A percentile compares a stretch with the other conserved stretches of the same genome.
Conservation (phyloP, 2,888 invertebrate genomes). For the Lepeophtheirus nordmannii region DNA sequence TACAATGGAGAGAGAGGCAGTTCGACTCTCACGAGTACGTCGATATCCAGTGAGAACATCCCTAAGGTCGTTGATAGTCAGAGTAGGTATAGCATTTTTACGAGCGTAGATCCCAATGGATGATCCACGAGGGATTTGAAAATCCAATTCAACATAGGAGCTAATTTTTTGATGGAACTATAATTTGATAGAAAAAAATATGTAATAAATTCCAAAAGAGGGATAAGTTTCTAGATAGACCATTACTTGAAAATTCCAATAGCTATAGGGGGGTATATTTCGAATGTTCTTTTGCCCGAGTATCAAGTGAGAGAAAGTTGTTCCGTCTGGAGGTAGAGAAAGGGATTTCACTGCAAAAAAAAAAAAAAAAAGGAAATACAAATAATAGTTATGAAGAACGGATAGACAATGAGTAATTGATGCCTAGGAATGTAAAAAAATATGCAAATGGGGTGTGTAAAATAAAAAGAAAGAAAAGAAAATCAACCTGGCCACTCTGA, state of each 20-base stretch:
- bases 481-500: too few relatives aligned
- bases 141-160: conserved; percentile 35
- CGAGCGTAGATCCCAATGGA: conserved; percentile 63
- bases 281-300: conserved; percentile 30
- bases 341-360: conserved; percentile 39
- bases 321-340: conserved; percentile 28
- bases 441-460: too few relatives aligned
- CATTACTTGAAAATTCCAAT: conserved; percentile 51
- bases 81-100: conserved; percentile 83
- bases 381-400: too few relatives aligned
- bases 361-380: conserved; percentile 9
- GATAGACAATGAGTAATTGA: too few relatives aligned
- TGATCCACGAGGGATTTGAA: conserved; percentile 30
- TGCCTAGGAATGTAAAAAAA: too few relatives aligned
- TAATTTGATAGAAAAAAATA: background rate
- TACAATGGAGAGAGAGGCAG: conserved; percentile 3
- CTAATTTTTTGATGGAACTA: conserved; percentile 33
- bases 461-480: too few relatives aligned
- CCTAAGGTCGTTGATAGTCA: conserved; percentile 91
- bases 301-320: conserved; percentile 29
- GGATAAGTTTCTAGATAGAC: background rate
- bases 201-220: background rate
- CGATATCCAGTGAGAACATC: conserved; percentile 57
- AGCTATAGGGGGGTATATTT: conserved; percentile 33
- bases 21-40: background rate